Percentiles rank a stretch among this genome's conserved stretches.
Evolutionary conservation across 2,888 invertebrate genomes (phyloP).

Genomic region (Drosophila multiciliata): DNA sequence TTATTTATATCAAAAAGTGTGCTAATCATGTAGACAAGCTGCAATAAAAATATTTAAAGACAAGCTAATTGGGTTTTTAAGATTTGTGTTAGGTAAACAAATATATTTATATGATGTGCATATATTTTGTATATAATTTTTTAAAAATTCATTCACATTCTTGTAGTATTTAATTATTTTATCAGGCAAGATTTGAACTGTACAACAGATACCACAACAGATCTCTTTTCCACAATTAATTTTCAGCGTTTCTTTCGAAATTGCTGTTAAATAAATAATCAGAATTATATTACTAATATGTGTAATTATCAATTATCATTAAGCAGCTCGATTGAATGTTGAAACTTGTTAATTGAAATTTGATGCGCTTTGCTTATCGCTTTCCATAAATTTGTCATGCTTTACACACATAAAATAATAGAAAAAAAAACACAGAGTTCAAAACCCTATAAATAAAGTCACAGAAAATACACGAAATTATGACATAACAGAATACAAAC

Average conservation of each 20-base stretch:
- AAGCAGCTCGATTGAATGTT: constrained; percentile 33
- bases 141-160: not conserved
- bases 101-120: not conserved
- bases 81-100: not conserved
- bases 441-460: constrained; percentile 34
- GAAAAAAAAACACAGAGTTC: not conserved
- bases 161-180: constrained; percentile 3
- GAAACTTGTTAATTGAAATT: constrained; percentile 39
- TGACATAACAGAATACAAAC: constrained; percentile 38
- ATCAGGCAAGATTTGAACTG: constrained; percentile 4
- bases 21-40: not conserved
- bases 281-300: not conserved
- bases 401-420: constrained; percentile 24
- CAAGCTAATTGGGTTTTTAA: not conserved
- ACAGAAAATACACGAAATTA: constrained; percentile 36
- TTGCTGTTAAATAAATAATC: not conserved
- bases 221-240: not conserved
- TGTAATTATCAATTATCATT: constrained; percentile 19
- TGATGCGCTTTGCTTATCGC: constrained; percentile 59
- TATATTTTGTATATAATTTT: not conserved
- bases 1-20: not conserved
- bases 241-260: not conserved
- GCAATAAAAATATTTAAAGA: not conserved
- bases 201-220: constrained; percentile 7
- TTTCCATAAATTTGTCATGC: constrained; percentile 60